Evolutionary conservation across 2,113 vertebrate genomes (phyloP).

Genomic region (Stigmatopora argus): DNA sequence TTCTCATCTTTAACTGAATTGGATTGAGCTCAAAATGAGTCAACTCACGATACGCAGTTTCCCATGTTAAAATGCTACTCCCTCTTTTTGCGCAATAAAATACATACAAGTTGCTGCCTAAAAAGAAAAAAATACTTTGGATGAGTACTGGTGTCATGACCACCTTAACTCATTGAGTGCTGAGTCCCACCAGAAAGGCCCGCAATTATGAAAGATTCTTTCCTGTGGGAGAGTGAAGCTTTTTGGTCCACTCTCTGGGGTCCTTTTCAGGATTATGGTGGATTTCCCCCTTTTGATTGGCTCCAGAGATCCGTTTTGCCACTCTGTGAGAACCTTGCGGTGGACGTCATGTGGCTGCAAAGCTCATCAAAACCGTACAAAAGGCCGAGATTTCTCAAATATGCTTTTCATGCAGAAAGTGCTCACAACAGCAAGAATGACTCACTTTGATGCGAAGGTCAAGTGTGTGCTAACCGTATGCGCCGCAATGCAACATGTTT

Average conservation of each 20-base stretch:
- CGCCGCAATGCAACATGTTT: slow-evolving; percentile 13
- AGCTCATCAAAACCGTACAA: background rate
- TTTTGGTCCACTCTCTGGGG: slow-evolving; percentile 41
- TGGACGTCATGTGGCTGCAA: background rate
- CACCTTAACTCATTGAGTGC: too few relatives aligned
- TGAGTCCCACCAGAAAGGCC: slow-evolving; percentile 2
- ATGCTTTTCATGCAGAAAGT: background rate
- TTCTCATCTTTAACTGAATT: too few relatives aligned
- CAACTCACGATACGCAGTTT: too few relatives aligned
- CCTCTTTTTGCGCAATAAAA: too few relatives aligned
- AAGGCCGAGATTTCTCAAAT: background rate
- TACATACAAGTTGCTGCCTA: too few relatives aligned
- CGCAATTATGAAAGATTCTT: slow-evolving; percentile 41
- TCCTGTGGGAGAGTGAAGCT: slow-evolving; percentile 41
- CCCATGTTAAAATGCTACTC: too few relatives aligned
- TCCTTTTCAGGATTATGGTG: slow-evolving; percentile 55
- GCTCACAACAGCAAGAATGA: slow-evolving; percentile 13
- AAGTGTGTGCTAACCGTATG: slow-evolving; percentile 10
- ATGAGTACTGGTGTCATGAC: too few relatives aligned
- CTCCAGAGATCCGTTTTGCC: slow-evolving; percentile 43
- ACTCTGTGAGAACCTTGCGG: slow-evolving; percentile 9
- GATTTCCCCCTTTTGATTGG: slow-evolving; percentile 53
- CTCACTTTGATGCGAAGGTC: slow-evolving; percentile 22
- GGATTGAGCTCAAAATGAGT: too few relatives aligned
- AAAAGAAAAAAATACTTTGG: too few relatives aligned